Base-by-base conservation (phyloP, 64 coral and sea anemone species). In the Hydrozoanthus tunicans region DNA sequence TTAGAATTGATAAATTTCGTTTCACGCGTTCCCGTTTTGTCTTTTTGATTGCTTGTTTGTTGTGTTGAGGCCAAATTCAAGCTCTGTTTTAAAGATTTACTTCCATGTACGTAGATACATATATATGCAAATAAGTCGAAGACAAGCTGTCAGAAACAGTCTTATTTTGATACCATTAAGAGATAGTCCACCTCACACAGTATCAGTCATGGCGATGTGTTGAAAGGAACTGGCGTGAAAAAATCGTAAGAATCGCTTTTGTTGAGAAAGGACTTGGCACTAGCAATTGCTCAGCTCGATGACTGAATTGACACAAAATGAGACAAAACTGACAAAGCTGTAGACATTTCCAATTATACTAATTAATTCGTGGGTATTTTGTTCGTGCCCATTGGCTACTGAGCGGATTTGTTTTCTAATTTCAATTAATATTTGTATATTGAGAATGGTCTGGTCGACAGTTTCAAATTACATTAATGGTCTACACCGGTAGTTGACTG, bases 361-460 rank as follows among this genome's bases (percentile, higher is more conserved):
- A 88, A 88, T 88, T 88, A 88, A 88, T 88, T 88, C 66, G 73
- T 69, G 56, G 20, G 54, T 73, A 73, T 75, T 43, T 88, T 75
- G 84, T 88, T 88, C 23, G 84, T 72, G 20, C 54, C 84, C 15
- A 88, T 88, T 88, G 84, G 84, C 69, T 88, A 26, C 56, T 43
- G 84, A 59, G 9, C 14, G 55, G 69, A 75, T 88, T 74, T 88
- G 68, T 74, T 73, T 74, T 88, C 56, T 88, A 88, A 88, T 88
- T 88, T 88, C 70, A 75, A 88, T 88, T 88, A 88, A 88, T 88
- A 88, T 88, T 88, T 88, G 69, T 74, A 72, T 74, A 59, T 88
- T 59, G 14, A 72, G 84, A 88, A 86, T 86, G 83, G 79, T 54
- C 2, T 56, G 52, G 53, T n/a, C 17, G 53, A 26, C 72, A 53